phyloP scores from a whole-genome alignment of 1,140 invertebrate genomes.

The Polypedilum pembai region DNA sequence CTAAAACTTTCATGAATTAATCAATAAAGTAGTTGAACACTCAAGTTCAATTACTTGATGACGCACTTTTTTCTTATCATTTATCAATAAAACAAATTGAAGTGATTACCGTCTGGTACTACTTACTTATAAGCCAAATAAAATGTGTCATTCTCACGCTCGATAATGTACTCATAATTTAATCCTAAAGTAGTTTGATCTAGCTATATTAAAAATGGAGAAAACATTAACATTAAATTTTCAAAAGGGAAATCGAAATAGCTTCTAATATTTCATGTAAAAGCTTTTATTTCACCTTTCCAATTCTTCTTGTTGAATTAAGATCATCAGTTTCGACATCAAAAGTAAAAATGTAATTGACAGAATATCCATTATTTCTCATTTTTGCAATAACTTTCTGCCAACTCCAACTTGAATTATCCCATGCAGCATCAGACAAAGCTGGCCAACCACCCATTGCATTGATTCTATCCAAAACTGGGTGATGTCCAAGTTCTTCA shows the following conservation, averaged over 20 bases:
- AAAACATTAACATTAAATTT: background rate
- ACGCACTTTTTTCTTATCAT: no score
- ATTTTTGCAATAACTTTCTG: conserved; percentile 55
- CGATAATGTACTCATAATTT: background rate
- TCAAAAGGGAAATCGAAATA: background rate
- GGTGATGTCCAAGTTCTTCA: conserved; percentile 48
- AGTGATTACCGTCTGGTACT: no score
- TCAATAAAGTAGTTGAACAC: no score
- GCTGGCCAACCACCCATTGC: conserved; percentile 71
- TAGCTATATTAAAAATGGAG: background rate
- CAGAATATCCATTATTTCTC: conserved; percentile 53
- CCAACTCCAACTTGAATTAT: conserved; percentile 54
- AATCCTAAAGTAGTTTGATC: background rate
- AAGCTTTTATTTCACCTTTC: background rate
- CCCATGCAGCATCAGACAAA: conserved; percentile 55
- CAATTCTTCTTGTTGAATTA: background rate
- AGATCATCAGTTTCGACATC: background rate
- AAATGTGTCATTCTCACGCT: background rate
- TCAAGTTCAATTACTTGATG: no score
- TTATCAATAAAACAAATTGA: no score
- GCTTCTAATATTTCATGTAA: background rate
- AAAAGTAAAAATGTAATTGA: background rate
- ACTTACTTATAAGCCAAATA: background rate
- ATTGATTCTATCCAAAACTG: conserved; percentile 50
- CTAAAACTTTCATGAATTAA: no score